Base-by-base conservation (phyloP, 2,113 vertebrate genomes). In the Aphyosemion australe region DNA sequence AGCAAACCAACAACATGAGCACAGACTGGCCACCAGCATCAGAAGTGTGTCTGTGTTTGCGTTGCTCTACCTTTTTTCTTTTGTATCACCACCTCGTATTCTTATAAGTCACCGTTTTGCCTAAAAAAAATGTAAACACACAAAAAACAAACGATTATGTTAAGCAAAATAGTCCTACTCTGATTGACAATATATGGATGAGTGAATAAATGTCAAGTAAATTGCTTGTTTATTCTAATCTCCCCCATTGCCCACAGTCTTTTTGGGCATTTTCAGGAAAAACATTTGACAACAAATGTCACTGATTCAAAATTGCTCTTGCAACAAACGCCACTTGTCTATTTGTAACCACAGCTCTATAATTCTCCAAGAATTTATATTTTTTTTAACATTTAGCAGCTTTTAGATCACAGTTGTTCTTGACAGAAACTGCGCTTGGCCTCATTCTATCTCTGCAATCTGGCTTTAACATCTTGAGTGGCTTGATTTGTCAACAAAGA, bases 401-500 rank as follows among this genome's bases (percentile, higher is more conserved):
- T 72, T 68, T 53, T 12, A 13, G 12, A 59, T 63, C 18, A 49
- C 60, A 50, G 13, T 41, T 63, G 4, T 43, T 48, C 32, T 51
- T 37, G 59, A 56, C 58, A 26, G 64, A 57, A 16, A 42, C 5
- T n/a, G 59, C 65, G 0, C 53, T 67, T 39, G 6, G 48, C 61
- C 49, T 10, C 5, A 26, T 61, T 77, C 64, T 39, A 69, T 83
- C 74, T 66, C 16, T 47, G 2, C 72, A 80, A 87, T 88, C 75
- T 80, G 58, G 43, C 67, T 73, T 60, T 14, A 6, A 82, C 83
- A 84, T 86, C 79, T 81, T 78, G 79, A 74, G 74, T 79, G 83
- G 84, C 85, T 87, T 83, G 70, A 85, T 90, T 87, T 85, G 83
- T 84, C 86, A 88, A 85, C 86, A 90, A 89, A 90, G 76, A 71